Percentiles rank a stretch among this genome's conserved stretches.
phyloP scores from a whole-genome alignment of 2,888 invertebrate species.

The Drosophila dives region DNA sequence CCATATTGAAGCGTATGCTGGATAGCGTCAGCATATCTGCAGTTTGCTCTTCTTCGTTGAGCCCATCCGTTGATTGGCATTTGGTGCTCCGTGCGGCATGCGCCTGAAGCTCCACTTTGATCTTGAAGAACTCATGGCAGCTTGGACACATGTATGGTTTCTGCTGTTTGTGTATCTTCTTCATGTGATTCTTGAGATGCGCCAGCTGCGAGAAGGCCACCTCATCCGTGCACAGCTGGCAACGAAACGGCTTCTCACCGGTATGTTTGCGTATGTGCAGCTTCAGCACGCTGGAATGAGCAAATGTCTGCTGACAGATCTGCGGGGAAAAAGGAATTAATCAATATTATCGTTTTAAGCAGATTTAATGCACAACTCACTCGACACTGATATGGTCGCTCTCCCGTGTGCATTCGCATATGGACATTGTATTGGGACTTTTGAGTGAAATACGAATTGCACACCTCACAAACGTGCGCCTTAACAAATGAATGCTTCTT shows the following conservation, averaged over 20 bases:
- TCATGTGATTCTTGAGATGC: constrained; percentile 95
- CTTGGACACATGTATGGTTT: constrained; percentile 91
- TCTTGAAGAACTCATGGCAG: constrained; percentile 91
- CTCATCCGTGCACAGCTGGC: constrained; percentile 88
- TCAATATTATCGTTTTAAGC: not conserved
- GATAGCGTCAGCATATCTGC: constrained; percentile 87
- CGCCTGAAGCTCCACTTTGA: constrained; percentile 89
- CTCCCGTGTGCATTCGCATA: constrained; percentile 93
- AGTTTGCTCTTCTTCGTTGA: constrained; percentile 43
- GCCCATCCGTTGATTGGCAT: constrained; percentile 34
- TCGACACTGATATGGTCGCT: constrained; percentile 92
- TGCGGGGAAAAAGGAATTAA: constrained; percentile 32
- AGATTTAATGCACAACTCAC: constrained; percentile 84
- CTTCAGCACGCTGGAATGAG: constrained; percentile 93
- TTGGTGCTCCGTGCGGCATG: constrained; percentile 87
- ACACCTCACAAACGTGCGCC: constrained; percentile 91
- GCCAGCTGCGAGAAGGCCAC: constrained; percentile 92
- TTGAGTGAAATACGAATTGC: constrained; percentile 92
- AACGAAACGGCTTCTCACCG: constrained; percentile 93
- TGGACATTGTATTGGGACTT: constrained; percentile 94
- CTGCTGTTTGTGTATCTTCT: constrained; percentile 91
- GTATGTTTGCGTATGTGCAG: constrained; percentile 93
- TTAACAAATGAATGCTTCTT: constrained; percentile 90
- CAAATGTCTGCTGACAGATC: constrained; percentile 86
- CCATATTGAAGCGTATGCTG: constrained; percentile 91